Base-by-base conservation (phyloP, 2,113 vertebrate species). In the Raja brachyura region DNA sequence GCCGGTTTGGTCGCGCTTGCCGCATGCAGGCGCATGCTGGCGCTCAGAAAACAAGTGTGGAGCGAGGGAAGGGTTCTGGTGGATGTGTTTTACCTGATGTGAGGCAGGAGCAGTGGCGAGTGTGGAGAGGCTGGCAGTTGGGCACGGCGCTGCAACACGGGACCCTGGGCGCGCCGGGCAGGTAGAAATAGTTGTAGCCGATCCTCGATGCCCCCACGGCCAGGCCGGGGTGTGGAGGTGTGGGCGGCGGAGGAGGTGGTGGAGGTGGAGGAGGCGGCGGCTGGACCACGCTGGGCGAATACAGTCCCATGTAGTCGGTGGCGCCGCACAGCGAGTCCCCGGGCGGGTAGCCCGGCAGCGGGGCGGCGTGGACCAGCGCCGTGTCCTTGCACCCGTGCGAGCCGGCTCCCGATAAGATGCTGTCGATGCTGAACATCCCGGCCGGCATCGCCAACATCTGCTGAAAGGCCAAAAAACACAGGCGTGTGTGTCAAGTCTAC, bases 351-450 rank as follows among this genome's bases (percentile, higher is more conserved):
- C 98, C 95, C 93, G 98, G 95, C 83, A 98, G 97, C 61, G 96
- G 96, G 96, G 96, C 97, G 93, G 97, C 97, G 94, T 97, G 97
- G 94, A 97, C 96, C 95, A 98, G 95, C 94, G 97, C 96, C 94
- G 98, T 96, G 95, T 99, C 98, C 95, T 99, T 99, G 95, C 98
- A 98, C 39, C 39, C 39, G 96, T 97, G 97, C 95, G 98, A 97
- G 96, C 98, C 97, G 5, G 4, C 59, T 86, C 96, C 97, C 95
- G 98, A 98, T 96, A 99, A 96, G 95, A 99, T 99, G 94, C 97
- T 99, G 97, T 99, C 98, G 95, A 99, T 99, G 96, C 97, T 99
- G 96, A 99, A 99, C 98, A 99, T 99, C 96, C 97, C 98, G 95
- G 97, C 97, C 95, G 98, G 98, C 98, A 99, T 99, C 96, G 96